These are phyloP conservation scores for Irena cyanogastra DNA, from an alignment of 2,113 vertebrate genomes.

Conservation along the genomic window DNA sequence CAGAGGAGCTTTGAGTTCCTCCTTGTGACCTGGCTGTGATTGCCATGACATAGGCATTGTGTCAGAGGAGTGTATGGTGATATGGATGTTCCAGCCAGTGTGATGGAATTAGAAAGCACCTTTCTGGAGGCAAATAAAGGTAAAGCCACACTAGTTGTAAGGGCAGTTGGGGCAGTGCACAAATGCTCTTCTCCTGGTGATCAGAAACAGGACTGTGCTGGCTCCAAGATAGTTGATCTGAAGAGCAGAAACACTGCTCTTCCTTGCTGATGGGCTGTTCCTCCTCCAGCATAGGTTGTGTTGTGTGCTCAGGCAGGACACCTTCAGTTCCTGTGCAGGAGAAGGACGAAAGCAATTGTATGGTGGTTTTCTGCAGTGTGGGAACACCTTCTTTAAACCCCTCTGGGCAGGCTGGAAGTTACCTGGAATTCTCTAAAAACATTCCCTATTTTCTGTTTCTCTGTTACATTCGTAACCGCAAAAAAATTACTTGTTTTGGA, in stretches of 20 bases:
- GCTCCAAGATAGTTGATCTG: background rate
- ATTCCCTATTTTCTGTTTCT: background rate
- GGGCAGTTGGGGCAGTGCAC: background rate
- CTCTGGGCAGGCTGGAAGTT: background rate
- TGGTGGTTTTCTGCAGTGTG: background rate
- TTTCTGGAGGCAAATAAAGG: background rate
- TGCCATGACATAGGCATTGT: background rate
- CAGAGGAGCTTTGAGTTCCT: no score
- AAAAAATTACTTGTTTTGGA: background rate
- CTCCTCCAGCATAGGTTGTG: background rate
- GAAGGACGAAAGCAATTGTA: background rate
- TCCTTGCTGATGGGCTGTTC: background rate
- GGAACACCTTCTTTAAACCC: background rate
- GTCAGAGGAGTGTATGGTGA: background rate
- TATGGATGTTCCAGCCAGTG: background rate
- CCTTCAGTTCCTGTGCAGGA: background rate
- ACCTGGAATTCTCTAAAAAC: background rate
- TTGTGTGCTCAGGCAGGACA: background rate
- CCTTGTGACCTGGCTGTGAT: no score
- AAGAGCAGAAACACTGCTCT: background rate
- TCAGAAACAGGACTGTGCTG: background rate
- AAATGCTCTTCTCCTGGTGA: background rate
- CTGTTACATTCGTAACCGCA: background rate
- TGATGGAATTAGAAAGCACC: background rate
- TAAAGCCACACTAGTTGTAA: background rate